Base-by-base conservation (phyloP, 1,140 invertebrate species). In the Dryas iulia region DNA sequence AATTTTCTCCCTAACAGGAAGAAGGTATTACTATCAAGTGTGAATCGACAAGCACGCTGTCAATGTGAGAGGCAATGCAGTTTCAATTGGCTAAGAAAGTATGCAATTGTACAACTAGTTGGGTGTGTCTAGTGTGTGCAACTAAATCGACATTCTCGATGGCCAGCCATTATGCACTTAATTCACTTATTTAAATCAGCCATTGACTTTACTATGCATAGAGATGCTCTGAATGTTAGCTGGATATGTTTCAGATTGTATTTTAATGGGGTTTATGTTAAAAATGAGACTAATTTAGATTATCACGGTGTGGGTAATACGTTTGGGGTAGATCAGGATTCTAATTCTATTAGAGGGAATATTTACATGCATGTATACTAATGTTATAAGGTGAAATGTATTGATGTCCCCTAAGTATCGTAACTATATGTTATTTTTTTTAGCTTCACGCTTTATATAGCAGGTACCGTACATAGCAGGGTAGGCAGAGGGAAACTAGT, bases 11-110 rank as follows among this genome's bases (percentile, higher is more conserved):
- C 6, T 2, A 47, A 47, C 35, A 23, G 35, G 33, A 47, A n/a
- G 59, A 61, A 26, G 59, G 24, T 61, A 26, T 26, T 11, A 61
- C 11, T 18, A 8, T 47, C 39, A 25, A 47, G 24, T 23, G 57
- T 25, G 24, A 61, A 39, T 39, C 11, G 14, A 47, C 59, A 18
- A 39, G 35, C 35, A 61, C 35, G 59, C 59, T 61, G 59, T 52
- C 59, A 61, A 61, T 61, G 35, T 39, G 35, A 39, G 31, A 21
- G 57, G 30, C 57, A 31, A 47, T 61, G 35, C 59, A n/a, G 24
- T 61, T 59, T 47, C 59, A 61, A 61, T 61, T 61, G 23, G 23
- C 59, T 31, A 61, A 39, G 59, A 28, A 61, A 60, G 33, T 61
- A 61, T 61, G 59, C 59, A 25, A 52, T 61, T 61, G 33, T 61